phyloP scores from a whole-genome alignment of 2,888 invertebrate genomes.

The Hirudinaria manillensis region DNA sequence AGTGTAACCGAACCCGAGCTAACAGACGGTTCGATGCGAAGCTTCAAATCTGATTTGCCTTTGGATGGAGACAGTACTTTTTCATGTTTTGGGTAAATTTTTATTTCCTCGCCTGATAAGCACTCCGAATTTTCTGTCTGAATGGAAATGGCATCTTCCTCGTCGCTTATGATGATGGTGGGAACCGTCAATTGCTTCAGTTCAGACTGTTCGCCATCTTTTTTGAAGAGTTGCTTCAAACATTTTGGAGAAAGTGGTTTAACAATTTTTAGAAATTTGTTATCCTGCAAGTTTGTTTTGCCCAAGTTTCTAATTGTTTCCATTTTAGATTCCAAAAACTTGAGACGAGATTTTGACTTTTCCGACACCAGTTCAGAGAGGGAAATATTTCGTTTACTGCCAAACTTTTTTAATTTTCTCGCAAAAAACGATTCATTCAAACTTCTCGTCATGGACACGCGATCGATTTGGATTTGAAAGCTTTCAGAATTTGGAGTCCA shows the following conservation, averaged over 20 bases:
- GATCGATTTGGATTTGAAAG: slow-evolving; percentile 1
- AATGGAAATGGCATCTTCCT: background rate
- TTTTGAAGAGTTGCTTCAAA: background rate
- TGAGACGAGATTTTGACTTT: slow-evolving; percentile 11
- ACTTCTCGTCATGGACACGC: background rate
- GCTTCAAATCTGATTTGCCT: no score
- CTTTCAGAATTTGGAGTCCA: slow-evolving; percentile 8
- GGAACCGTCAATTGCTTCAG: background rate
- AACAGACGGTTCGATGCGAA: no score
- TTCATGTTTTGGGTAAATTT: slow-evolving; percentile 11
- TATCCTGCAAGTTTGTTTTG: background rate
- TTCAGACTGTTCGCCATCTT: background rate
- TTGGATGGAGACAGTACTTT: background rate
- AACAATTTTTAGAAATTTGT: background rate
- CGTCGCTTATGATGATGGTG: slow-evolving; percentile 1
- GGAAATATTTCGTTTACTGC: background rate
- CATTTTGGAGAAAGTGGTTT: slow-evolving; percentile 10
- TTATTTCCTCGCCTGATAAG: background rate
- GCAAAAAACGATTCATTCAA: background rate
- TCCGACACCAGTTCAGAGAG: background rate
- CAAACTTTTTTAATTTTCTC: background rate
- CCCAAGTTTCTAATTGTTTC: background rate
- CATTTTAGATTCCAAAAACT: slow-evolving; percentile 19
- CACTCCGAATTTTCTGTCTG: background rate
- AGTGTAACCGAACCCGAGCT: no score